Base-by-base conservation (phyloP, 2,888 invertebrate species). In the Lochmaea capreae region DNA sequence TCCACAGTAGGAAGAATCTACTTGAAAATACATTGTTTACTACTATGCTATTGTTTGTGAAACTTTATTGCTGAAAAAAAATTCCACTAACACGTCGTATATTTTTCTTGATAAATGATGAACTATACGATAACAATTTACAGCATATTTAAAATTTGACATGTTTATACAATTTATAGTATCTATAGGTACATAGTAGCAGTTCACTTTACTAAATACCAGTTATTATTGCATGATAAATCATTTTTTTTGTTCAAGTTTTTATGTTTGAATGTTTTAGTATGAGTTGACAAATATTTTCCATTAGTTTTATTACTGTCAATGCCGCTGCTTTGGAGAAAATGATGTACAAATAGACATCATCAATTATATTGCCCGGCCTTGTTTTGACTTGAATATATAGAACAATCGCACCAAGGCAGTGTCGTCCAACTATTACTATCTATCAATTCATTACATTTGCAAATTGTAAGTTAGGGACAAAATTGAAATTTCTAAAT, bases 261-360 rank as follows among this genome's bases (percentile, higher is more conserved):
- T 68, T 42, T 1, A 18, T 49, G 61, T 61, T 61, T 10, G 12
- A 33, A 61, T 61, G 68, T 69, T 62, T 68, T 69, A 69, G 73
- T 76, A 68, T 58, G 59, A 66, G 43, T 63, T 65, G 78, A 78
- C 78, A 78, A 74, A 77, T 75, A 75, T 78, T 74, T 78, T 78
- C 78, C 78, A 78, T 78, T 78, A 78, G 72, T 68, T 75, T 75
- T 77, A 75, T 75, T 72, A 65, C 71, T 22, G 43, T 26, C 65
- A 65, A 61, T 67, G 67, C 67, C 54, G 57, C 26, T 26, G 58
- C 39, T 43, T 65, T 18, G 22, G 71, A 67, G 65, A 73, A 59
- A 74, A 74, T 74, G 66, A 62, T 63, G 54, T 71, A 33, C 63
- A 43, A 58, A 42, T 67, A 52, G 42, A 66, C 73, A 76, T 71